phyloP scores from a whole-genome alignment of 2,797 vertebrate species.

The Gallinago solitaria region DNA sequence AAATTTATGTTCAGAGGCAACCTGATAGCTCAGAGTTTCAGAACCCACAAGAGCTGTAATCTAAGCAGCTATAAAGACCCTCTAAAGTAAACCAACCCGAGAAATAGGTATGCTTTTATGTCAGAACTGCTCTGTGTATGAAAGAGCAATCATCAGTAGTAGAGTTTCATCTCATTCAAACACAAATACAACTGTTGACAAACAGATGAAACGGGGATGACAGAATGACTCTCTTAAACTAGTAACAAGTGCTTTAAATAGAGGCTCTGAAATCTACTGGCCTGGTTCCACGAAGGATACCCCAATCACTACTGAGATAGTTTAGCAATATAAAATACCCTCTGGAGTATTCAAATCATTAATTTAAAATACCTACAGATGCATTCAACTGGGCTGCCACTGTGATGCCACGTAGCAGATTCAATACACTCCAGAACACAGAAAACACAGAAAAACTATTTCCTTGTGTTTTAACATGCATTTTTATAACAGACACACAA shows the following conservation, averaged over 20 bases:
- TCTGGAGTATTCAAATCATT: constrained; percentile 56
- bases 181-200: constrained; percentile 55
- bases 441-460: background rate
- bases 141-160: constrained; percentile 30
- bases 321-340: constrained; percentile 66
- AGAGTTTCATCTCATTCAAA: constrained; percentile 54
- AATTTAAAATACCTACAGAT: background rate
- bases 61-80: constrained; percentile 12
- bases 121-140: constrained; percentile 33
- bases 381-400: constrained; percentile 46
- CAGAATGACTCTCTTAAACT: constrained; percentile 58
- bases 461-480: background rate
- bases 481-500: background rate
- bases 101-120: constrained; percentile 37
- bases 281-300: constrained; percentile 16
- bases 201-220: constrained; percentile 46
- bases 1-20: background rate
- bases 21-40: background rate
- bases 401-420: background rate
- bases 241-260: constrained; percentile 65
- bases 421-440: background rate
- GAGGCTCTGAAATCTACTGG: constrained; percentile 66
- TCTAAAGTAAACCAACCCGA: constrained; percentile 18
- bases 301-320: constrained; percentile 29
- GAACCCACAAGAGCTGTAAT: background rate